Evolutionary conservation across 2,113 vertebrate species (phyloP), one percentile per base, ranked within the genome.

Genomic region (Nerophis lumbriciformis): DNA sequence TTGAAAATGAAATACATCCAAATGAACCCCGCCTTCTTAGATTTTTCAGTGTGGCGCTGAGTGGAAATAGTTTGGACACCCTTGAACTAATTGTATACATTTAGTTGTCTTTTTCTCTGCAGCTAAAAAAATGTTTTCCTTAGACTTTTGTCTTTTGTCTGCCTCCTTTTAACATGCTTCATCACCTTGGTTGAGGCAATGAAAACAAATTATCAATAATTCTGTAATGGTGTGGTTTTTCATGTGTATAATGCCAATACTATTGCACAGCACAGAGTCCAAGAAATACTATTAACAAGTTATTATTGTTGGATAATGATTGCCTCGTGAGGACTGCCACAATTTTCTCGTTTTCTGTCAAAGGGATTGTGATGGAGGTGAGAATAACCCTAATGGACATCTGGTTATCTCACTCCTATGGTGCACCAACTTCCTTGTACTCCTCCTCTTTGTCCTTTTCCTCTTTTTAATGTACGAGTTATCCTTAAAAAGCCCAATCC

Each of bases 321-420:
- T 44, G 6, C 39, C 7, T 44, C 21, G 9, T 39, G 11, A 57
- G 11, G 38, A 11, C 55, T 21, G 54, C 38, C 54, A 56, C 38
- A 3, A 16, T 57, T 57, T 57, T 57, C n/a, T 44, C 19, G n/a
- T 44, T 21, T 44, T 57, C 16, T 19, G n/a, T 6, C 76, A 72
- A 71, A 63, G 21, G 73, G 68, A 80, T 64, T 75, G 82, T 80
- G 56, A 75, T 62, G 70, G 79, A 84, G 62, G 50, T 39, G 84
- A 84, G 72, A 39, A 80, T 71, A 79, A 84, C 76, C 76, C 75
- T 54, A 70, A 69, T 58, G 57, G 78, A 69, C 65, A 65, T 78
- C 74, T 75, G 83, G 72, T 81, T 82, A 88, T 86, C 86, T 80
- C 83, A 72, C 58, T 61, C 58, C 61, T 67, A 63, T 80, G 64